Evolutionary conservation across 2,888 invertebrate species (phyloP), one percentile per base, ranked within the genome.

Genomic region (Drosophila ustulata): DNA sequence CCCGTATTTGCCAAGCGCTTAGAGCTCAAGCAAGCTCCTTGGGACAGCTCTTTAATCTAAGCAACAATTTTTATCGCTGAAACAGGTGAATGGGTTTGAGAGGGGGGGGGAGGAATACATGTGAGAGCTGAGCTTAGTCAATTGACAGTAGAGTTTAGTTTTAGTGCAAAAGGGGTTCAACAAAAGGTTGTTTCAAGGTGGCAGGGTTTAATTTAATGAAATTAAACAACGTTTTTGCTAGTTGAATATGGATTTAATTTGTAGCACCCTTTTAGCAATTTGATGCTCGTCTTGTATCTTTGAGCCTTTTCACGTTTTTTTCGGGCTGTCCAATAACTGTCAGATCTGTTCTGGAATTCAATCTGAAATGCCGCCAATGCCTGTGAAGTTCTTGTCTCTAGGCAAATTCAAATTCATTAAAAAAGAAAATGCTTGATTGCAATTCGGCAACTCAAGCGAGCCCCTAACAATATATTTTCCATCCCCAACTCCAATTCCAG

Each of bases 341-440:
- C 82, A 87, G 52, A 64, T 63, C 55, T 71, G 30, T 30, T 63
- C 70, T 71, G 84, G 81, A 71, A 73, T 78, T 32, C 66, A 78
- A 75, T 73, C 78, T 66, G 50, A 58, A 67, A 55, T 58, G 56
- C 51, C 58, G 28, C 46, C 52, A 67, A 18, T 3, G 28, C 39
- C 13, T 28, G 13, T 9, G 25, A 32, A n/a, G 30, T 26, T 25
- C 62, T 68, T 83, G 77, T 82, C 80, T 68, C 53, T 11, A 57
- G 66, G 63, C 52, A 69, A 70, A 79, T 82, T 80, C 86, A 86
- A 77, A 79, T 79, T 80, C 82, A 86, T 85, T 71, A 75, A 37
- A 85, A 66, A 67, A 51, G 46, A 65, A 65, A 66, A 61, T 68
- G 50, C 67, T 66, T 68, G 73, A 70, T 62, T 79, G 66, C 67